Percentiles rank a stretch among this genome's conserved stretches.
Conservation (phyloP, 2,888 invertebrate species). For the Bellardia bayeri region DNA sequence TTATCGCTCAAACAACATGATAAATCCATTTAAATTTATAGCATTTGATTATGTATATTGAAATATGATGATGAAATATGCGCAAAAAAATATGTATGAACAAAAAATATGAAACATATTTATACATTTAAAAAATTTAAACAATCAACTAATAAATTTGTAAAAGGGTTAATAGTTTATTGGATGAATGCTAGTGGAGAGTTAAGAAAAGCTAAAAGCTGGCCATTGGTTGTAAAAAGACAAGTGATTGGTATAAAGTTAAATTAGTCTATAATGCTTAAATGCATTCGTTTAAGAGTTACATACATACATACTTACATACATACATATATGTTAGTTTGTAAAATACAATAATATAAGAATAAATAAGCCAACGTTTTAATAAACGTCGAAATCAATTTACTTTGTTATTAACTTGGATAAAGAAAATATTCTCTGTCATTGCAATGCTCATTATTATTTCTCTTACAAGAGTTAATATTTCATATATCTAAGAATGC, state of each 20-base stretch:
- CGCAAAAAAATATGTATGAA: background rate
- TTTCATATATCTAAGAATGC: too few relatives aligned
- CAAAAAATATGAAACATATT: background rate
- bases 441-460: too few relatives aligned
- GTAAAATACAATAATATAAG: too few relatives aligned
- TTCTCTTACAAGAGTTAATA: too few relatives aligned
- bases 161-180: conserved; percentile 29
- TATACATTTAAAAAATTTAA: conserved; percentile 18
- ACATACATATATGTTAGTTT: too few relatives aligned
- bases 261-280: background rate
- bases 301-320: too few relatives aligned
- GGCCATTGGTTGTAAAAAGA: background rate
- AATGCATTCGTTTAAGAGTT: background rate
- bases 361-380: too few relatives aligned
- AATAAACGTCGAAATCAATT: too few relatives aligned
- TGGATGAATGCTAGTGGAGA: background rate
- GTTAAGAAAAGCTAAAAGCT: background rate
- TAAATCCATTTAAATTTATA: conserved; percentile 71
- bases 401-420: too few relatives aligned
- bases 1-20: conserved; percentile 66
- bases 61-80: conserved; percentile 60
- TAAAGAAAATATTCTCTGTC: too few relatives aligned
- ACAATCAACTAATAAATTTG: conserved; percentile 42
- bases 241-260: background rate
- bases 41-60: conserved; percentile 58